Base-by-base conservation (phyloP, 2,113 vertebrate genomes). In the Dicerorhinus sumatrensis region DNA sequence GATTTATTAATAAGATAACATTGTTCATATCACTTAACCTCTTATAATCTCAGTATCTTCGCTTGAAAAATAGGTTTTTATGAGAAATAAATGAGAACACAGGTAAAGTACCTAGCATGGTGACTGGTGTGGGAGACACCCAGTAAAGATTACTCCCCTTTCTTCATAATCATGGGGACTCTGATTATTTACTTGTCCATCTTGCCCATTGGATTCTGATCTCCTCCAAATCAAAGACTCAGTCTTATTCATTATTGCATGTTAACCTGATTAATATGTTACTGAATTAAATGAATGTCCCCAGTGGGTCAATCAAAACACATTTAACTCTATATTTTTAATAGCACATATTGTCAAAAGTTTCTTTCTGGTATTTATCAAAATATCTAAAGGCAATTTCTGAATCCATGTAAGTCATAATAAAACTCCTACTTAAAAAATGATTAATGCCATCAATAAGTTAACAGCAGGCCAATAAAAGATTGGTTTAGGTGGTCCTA, bases 341-440 rank as follows among this genome's bases (percentile, higher is more conserved):
- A 79, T 63, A 63, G 23, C 31, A 79, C 21, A 27, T 46, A 6
- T 56, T 86, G 16, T 81, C 84, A 77, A 8, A 83, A 46, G 17
- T 92, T 58, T 88, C n/a, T 89, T 88, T 94, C 65, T 94, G 20
- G 11, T 92, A 25, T 91, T 75, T 93, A 46, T 67, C 76, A 76
- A 46, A 72, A 51, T 58, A 81, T 60, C 5, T 7, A 39, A 95
- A 73, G 62, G 51, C 77, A 89, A 18, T 93, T 63, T 31, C 23
- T 76, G 77, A 60, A 63, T 48, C 42, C 20, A 62, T n/a, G 3
- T 62, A 88, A 91, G 13, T 85, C 42, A 36, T 84, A 85, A 46
- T 80, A 75, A 96, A 93, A 65, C 51, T 60, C 9, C 54, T 85
- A 31, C 6, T 73, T 67, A 46, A 29, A 82, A 77, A 63, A 76